phyloP scores from a whole-genome alignment of 2,797 vertebrate species.

The Sebastes nivosus region DNA sequence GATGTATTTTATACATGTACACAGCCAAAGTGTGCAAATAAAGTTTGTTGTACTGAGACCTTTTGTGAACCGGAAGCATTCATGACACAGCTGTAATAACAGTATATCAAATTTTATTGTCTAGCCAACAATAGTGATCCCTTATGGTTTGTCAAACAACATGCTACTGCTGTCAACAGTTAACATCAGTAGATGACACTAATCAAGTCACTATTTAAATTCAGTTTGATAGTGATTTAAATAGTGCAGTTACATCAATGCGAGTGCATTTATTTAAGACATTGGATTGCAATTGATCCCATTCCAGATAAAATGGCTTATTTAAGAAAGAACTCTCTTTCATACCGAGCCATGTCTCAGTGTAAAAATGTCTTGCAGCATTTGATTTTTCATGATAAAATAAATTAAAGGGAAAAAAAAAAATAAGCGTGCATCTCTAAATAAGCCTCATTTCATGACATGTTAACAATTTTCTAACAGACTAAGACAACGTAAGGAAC shows the following conservation, averaged over 20 bases:
- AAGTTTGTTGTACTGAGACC: constrained; percentile 68
- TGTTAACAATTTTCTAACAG: constrained; percentile 9
- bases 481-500: constrained; percentile 38
- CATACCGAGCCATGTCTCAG: background rate
- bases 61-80: constrained; percentile 10
- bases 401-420: constrained; percentile 71
- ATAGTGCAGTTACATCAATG: constrained; percentile 30
- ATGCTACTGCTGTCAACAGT: constrained; percentile 13
- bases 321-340: background rate
- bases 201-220: constrained; percentile 49
- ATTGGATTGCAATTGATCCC: constrained; percentile 35
- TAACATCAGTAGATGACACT: constrained; percentile 14
- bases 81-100: constrained; percentile 24
- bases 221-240: constrained; percentile 48
- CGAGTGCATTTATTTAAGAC: constrained; percentile 41
- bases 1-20: constrained; percentile 82
- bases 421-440: constrained; percentile 38
- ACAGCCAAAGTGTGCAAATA: constrained; percentile 75
- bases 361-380: constrained; percentile 49
- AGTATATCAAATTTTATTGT: constrained; percentile 66
- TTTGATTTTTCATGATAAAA: constrained; percentile 67
- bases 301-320: constrained; percentile 16
- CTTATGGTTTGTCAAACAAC: constrained; percentile 65
- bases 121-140: constrained; percentile 68
- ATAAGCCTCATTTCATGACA: constrained; percentile 35